These are phyloP conservation scores for Phymanthus crucifer DNA, from an alignment of 92 coral and sea anemone species.

Conservation along the genomic window DNA sequence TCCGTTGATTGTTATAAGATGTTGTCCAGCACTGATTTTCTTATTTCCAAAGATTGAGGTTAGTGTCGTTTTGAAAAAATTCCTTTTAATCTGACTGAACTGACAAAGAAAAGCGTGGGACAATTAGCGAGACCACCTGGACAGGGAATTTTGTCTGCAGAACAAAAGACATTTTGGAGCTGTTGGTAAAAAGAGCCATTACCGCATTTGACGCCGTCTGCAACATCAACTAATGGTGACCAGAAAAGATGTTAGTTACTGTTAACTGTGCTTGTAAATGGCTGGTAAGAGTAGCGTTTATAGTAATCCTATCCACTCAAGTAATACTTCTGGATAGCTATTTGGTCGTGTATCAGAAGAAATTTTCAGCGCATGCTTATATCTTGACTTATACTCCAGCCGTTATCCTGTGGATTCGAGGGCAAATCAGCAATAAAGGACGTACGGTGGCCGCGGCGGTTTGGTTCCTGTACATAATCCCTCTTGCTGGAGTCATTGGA, in stretches of 20 bases:
- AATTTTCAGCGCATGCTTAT: constrained; percentile 39
- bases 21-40: neutral
- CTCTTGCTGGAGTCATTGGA: constrained; percentile 25
- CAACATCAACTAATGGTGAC: neutral
- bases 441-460: constrained; percentile 46
- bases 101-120: neutral
- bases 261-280: constrained; percentile 26
- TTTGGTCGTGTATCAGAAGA: constrained; percentile 29
- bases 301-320: constrained; percentile 30
- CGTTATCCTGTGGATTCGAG: constrained; percentile 46
- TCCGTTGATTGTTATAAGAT: neutral
- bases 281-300: constrained; percentile 33
- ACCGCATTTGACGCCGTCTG: neutral
- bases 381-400: constrained; percentile 39
- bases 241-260: constrained; percentile 12
- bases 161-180: constrained; percentile 16
- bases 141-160: constrained; percentile 10
- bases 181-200: constrained; percentile 7
- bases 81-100: neutral
- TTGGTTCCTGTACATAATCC: constrained; percentile 37
- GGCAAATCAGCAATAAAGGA: constrained; percentile 35
- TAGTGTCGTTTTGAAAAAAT: neutral
- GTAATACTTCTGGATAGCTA: constrained; percentile 26
- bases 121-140: constrained; percentile 34
- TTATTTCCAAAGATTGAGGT: neutral